A percentile compares a stretch with the other conserved stretches of the same genome.
phyloP scores from a whole-genome alignment of 2,888 invertebrate genomes.

The Caenorhabditis doughertyi region DNA sequence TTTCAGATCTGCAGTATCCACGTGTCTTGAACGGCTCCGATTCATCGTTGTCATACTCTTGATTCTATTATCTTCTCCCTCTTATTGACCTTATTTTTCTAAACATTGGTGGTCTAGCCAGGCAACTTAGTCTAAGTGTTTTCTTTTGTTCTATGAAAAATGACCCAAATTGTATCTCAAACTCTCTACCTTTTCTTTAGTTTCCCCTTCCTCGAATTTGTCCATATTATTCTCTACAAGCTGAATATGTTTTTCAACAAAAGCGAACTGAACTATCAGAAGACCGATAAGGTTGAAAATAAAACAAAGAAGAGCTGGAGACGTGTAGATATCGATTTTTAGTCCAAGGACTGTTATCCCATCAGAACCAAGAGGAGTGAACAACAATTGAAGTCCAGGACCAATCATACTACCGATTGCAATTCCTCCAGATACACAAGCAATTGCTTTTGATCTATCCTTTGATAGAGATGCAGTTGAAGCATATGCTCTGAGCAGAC shows the following conservation, averaged over 20 bases:
- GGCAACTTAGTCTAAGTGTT: too few relatives aligned
- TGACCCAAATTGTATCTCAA: too few relatives aligned
- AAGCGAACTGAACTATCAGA: conserved; percentile 60
- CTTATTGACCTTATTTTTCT: too few relatives aligned
- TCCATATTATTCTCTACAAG: background rate
- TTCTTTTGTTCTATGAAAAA: too few relatives aligned
- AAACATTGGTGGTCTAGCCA: too few relatives aligned
- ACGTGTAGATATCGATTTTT: conserved; percentile 70
- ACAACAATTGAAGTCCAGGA: conserved; percentile 71
- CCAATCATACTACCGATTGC: conserved; percentile 72
- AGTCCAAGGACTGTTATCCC: conserved; percentile 58
- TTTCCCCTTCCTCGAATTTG: background rate
- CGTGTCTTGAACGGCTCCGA: too few relatives aligned
- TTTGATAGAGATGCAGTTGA: conserved; percentile 68
- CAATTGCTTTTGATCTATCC: conserved; percentile 70
- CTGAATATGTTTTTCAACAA: conserved; percentile 66
- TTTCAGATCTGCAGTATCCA: too few relatives aligned
- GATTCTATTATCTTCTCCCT: too few relatives aligned
- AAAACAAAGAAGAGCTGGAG: conserved; percentile 68
- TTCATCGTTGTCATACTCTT: too few relatives aligned
- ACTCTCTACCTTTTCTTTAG: background rate
- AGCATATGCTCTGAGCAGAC: conserved; percentile 70
- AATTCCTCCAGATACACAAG: conserved; percentile 72
- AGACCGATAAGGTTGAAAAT: conserved; percentile 63
- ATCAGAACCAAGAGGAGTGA: conserved; percentile 70